Base-by-base conservation (phyloP, 1,140 invertebrate species). In the Tetramorium simillimum region DNA sequence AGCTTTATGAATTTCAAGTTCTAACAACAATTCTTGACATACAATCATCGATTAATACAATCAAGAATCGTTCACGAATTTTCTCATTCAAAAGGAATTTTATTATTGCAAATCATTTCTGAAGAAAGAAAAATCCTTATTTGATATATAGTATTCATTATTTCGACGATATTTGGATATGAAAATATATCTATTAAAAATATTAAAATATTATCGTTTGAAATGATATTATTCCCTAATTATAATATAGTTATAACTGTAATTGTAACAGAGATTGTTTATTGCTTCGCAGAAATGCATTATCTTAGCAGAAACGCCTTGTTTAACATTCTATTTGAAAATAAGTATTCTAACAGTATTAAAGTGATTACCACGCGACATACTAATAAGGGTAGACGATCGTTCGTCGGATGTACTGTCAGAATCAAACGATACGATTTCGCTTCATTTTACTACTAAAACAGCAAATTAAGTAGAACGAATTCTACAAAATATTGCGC, bases 401-500 rank as follows among this genome's bases (percentile, higher is more conserved):
- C n/a, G 24, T 81, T 69, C 14, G 16, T 81, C 46, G 12, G 53
- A 70, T 7, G 28, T 67, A 65, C 16, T 65, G 24, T 21, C n/a
- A 75, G 37, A 58, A 21, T 37, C n/a, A 5, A 16, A 33, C 46
- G 49, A 43, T 3, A 56, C 37, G 3, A 43, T 43, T 6, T 14
- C 37, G 33, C 2, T n/a, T 70, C 65, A 28, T 5, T 43, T 53
- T 28, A 49, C 28, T 81, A 65, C 1, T 51, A 49, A 78, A 78
- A 65, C 53, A 67, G 40, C 53, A 65, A 78, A 46, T 65, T 28
- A 37, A 14, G 3, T 21, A 70, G 49, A 46, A 24, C 21, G 75
- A 76, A 37, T 72, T 65, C 24, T 67, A 53, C 49, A 24, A 73
- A 84, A 58, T 67, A 85, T 77, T 65, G 70, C 43, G 28, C 12